phyloP scores from a whole-genome alignment of 92 coral and sea anemone genomes.

The Nematostella vectensis region DNA sequence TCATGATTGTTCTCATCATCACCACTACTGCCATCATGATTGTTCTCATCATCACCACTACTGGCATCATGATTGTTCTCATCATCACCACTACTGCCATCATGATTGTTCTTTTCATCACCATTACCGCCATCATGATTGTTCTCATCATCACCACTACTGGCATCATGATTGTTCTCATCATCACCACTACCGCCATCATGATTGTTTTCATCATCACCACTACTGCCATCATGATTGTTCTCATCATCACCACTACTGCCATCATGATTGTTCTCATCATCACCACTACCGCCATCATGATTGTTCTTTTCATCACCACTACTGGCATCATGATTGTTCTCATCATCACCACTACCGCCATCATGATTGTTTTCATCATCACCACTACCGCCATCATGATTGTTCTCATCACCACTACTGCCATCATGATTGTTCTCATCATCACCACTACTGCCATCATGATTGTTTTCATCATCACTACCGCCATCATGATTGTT shows the following conservation, averaged over 20 bases:
- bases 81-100: background rate
- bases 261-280: background rate
- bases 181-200: background rate
- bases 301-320: background rate
- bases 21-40: background rate
- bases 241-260: background rate
- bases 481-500: background rate
- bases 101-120: background rate
- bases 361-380: background rate
- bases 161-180: background rate
- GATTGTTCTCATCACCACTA: background rate
- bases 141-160: background rate
- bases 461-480: background rate
- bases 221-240: too few species aligned
- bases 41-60: slow-evolving; percentile 1
- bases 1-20: background rate
- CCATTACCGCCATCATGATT: background rate
- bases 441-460: background rate
- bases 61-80: background rate
- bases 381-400: background rate
- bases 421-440: background rate
- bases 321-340: background rate
- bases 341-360: background rate
- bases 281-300: background rate
- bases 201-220: too few species aligned